Base-by-base conservation (phyloP, 2,888 invertebrate genomes). In the Mechanitis messenoides region DNA sequence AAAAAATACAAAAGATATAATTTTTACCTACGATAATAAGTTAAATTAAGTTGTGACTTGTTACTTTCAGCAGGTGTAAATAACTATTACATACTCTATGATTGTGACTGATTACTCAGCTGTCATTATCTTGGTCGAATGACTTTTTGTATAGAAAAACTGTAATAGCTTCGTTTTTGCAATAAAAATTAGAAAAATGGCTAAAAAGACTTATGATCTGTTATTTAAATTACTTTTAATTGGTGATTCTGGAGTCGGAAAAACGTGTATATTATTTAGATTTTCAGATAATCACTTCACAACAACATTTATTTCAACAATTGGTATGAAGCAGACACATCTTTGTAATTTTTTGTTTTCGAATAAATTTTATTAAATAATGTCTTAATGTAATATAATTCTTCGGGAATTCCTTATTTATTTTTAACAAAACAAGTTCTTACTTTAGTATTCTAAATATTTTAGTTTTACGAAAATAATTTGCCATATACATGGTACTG, bases 281-380 rank as follows among this genome's bases (percentile, higher is more conserved):
- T 97, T 97, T 90, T 97, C 97, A 71, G 97, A 97, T 85, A 97
- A 97, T 91, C 97, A 97, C 73, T 97, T 97, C 84, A 97, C 97
- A 72, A 95, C 97, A 62, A 97, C 97, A 71, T 97, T 97, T 91
- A 97, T 97, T 87, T 97, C 97, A 69, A 97, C 97, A 72, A 97
- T 97, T 92, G 97, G 97, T 97, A 92, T 59, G 72, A 65, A 67
- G 50, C 59, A 66, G 33, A 71, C 74, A 74, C 76, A 78, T 79
- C 79, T 80, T 77, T 79, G 67, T 78, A 74, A 76, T 72, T 73
- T 58, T 71, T 58, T 65, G 31, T 64, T 60, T 60, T 47, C 35
- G 42, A 55, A 46, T 47, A 50, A 55, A 45, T 38, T 45, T 42
- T 60, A 53, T 60, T 47, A 20, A n/a, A 47, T 42, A 42, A 54